These are phyloP conservation scores for Masnerella sp. DNA, from an alignment of 2,888 invertebrate genomes.

Conservation along the genomic window DNA sequence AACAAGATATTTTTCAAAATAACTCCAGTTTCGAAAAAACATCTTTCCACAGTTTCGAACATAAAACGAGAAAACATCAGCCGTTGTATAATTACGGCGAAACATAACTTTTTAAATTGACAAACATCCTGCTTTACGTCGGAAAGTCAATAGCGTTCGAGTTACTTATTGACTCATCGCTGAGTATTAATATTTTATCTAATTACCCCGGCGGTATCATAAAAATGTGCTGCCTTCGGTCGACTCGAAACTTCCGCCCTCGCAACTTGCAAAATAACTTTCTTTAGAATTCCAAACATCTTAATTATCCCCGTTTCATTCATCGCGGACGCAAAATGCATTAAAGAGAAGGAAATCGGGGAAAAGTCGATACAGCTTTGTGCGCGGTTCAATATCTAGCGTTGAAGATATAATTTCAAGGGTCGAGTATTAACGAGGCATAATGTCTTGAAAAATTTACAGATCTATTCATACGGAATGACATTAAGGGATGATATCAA, in stretches of 20 bases:
- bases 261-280: background rate
- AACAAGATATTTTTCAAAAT: too few species aligned
- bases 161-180: background rate
- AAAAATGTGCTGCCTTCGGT: background rate
- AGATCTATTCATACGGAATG: too few species aligned
- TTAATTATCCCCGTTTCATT: background rate
- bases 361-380: conserved; percentile 19
- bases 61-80: too few species aligned
- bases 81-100: background rate
- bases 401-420: too few species aligned
- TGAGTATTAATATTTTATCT: background rate
- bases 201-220: background rate
- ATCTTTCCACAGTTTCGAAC: too few species aligned
- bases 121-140: background rate
- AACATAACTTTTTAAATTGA: background rate
- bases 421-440: too few species aligned
- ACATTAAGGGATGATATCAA: too few species aligned
- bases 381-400: too few species aligned
- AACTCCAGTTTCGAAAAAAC: too few species aligned
- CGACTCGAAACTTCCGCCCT: background rate
- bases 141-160: background rate
- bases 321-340: background rate
- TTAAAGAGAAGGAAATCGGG: background rate
- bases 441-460: too few species aligned
- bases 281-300: background rate